These are phyloP conservation scores for Oenanthe oenanthe DNA, from an alignment of 2,113 vertebrate genomes.

Conservation along the genomic window DNA sequence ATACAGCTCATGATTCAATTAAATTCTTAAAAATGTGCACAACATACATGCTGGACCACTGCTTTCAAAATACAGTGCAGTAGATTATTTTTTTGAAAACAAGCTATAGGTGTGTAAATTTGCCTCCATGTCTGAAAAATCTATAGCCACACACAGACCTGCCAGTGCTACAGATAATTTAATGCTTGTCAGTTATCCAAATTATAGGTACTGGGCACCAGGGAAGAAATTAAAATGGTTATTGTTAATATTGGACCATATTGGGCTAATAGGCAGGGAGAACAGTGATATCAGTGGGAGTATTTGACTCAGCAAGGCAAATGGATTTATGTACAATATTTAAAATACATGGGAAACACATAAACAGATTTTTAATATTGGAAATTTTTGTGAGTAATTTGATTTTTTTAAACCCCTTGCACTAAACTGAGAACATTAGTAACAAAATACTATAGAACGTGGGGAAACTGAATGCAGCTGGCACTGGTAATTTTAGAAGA, in stretches of 20 bases:
- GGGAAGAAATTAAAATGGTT: conserved; percentile 32
- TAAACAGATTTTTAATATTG: conserved; percentile 25
- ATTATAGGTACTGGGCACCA: neutral
- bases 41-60: neutral
- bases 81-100: neutral
- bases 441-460: conserved; percentile 70
- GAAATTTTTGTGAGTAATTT: conserved; percentile 35
- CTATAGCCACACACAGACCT: neutral
- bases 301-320: neutral
- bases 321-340: conserved; percentile 12
- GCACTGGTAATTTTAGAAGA: conserved; percentile 76
- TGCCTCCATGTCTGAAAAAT: neutral
- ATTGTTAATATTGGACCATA: neutral
- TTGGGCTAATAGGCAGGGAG: neutral
- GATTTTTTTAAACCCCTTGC: conserved; percentile 51
- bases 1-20: neutral
- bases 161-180: neutral
- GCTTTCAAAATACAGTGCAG: neutral
- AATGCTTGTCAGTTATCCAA: conserved; percentile 4
- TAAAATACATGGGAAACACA: conserved; percentile 15
- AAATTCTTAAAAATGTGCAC: neutral
- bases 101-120: neutral
- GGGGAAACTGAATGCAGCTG: conserved; percentile 69
- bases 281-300: neutral
- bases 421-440: conserved; percentile 59